phyloP scores from a whole-genome alignment of 1,140 invertebrate species.

The Cephus cinctus region DNA sequence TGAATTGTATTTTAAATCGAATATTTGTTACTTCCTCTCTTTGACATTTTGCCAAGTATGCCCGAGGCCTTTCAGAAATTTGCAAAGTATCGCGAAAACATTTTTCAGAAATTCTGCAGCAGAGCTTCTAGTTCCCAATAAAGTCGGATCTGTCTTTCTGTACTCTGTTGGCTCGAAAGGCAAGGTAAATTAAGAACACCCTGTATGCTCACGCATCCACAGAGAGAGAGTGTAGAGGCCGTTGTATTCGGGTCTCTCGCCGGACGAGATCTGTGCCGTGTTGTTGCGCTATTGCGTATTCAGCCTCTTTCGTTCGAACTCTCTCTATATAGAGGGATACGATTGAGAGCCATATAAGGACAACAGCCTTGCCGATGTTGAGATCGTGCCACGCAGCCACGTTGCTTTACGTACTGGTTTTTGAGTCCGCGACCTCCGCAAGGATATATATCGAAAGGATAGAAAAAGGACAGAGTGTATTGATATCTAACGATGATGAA shows the following conservation, averaged over 20 bases:
- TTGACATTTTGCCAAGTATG: no score
- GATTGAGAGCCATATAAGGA: conserved; percentile 35
- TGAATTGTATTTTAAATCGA: no score
- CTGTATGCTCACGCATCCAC: neutral
- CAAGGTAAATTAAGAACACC: neutral
- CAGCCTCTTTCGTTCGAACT: conserved; percentile 33
- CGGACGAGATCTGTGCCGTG: neutral
- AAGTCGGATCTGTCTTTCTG: neutral
- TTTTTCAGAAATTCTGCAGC: neutral
- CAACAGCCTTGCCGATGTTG: conserved; percentile 26
- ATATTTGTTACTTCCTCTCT: no score
- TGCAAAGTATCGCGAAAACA: neutral
- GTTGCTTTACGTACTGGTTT: neutral
- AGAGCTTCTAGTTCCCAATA: neutral
- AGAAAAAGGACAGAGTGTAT: no score
- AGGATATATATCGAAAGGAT: no score
- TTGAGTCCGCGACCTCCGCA: no score
- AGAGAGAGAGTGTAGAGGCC: neutral
- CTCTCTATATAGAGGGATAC: conserved; percentile 26
- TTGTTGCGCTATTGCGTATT: conserved; percentile 21
- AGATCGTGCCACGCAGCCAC: neutral
- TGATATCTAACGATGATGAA: no score
- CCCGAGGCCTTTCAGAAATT: no score
- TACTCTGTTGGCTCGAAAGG: neutral
- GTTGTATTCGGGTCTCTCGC: neutral